Evolutionary conservation across 2,888 invertebrate genomes (phyloP), one percentile per base, ranked within the genome.

Genomic region (Aleiodes testaceus): DNA sequence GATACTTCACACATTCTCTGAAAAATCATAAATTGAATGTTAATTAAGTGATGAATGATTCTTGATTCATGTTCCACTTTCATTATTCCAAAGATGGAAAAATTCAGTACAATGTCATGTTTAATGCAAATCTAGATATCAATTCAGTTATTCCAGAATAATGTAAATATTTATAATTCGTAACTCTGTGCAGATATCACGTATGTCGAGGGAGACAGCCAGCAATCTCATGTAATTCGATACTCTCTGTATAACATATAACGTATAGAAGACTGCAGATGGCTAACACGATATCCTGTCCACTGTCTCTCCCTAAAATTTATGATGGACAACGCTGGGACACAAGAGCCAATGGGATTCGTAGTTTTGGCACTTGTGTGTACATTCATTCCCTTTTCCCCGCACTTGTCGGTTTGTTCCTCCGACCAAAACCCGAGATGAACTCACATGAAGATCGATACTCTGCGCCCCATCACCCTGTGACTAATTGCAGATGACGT

Each of bases 101-200:
- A 26, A 5, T 26, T 2, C 26, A 2, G 5, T 26, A 26, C n/a
- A 44, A 22, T 26, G 52, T 53, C 18, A 36, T 16, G 22, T n/a
- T 22, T 47, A 30, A 16, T 12, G 26, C 16, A 49, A 69, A 55
- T 69, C 55, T 11, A 22, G 22, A 30, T 20, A 53, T 67, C 70
- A 68, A 26, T 26, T 26, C 26, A 26, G 26, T 26, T 26, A 26
- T 26, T 26, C 52, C 68, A 66, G 45, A 65, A 22, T 55, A 68
- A 68, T 68, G 59, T 68, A 12, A 59, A 55, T 67, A 63, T 63
- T 69, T 64, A 64, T 69, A 69, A 69, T 69, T 69, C 69, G 69
- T 69, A 64, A 69, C 64, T 63, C 20, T 22, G 67, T 26, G 55
- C 22, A 42, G 45, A 69, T 44, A 36, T 52, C 26, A 45, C 26